Conservation (phyloP, 1,140 invertebrate species). For the Anoplophora glabripennis region DNA sequence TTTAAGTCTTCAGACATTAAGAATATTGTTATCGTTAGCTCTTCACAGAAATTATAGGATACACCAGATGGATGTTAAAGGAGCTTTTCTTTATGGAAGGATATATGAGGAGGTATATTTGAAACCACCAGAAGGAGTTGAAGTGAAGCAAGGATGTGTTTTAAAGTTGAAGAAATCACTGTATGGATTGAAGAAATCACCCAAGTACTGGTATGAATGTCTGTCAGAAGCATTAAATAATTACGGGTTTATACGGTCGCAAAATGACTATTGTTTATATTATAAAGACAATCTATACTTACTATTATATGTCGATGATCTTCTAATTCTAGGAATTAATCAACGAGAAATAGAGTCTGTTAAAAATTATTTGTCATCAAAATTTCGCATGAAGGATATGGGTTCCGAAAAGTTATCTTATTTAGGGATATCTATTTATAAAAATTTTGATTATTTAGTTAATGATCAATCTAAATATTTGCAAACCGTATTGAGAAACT, state of each 20-base stretch:
- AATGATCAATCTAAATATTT: no score
- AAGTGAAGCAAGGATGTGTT: constrained; percentile 26
- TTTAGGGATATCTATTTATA: constrained; percentile 18
- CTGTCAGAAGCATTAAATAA: constrained; percentile 26
- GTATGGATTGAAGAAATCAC: neutral
- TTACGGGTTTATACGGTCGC: no score
- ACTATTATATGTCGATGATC: constrained; percentile 40
- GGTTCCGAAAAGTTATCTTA: constrained; percentile 21
- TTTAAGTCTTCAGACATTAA: constrained; percentile 19
- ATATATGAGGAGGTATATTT: constrained; percentile 46
- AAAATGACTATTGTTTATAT: constrained; percentile 41
- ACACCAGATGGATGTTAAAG: constrained; percentile 48
- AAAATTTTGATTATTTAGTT: neutral
- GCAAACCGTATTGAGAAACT: no score
- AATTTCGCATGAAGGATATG: constrained; percentile 35
- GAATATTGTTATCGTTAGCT: constrained; percentile 18
- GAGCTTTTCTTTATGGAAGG: constrained; percentile 46
- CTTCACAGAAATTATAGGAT: constrained; percentile 27
- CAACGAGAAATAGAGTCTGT: constrained; percentile 15
- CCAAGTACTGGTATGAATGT: neutral
- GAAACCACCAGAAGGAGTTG: constrained; percentile 40
- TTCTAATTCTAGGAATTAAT: constrained; percentile 34
- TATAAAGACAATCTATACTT: constrained; percentile 29
- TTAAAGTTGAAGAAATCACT: constrained; percentile 28
- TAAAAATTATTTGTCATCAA: constrained; percentile 18